Conservation (phyloP, 2,113 vertebrate species). For the Oryzias javanicus region DNA sequence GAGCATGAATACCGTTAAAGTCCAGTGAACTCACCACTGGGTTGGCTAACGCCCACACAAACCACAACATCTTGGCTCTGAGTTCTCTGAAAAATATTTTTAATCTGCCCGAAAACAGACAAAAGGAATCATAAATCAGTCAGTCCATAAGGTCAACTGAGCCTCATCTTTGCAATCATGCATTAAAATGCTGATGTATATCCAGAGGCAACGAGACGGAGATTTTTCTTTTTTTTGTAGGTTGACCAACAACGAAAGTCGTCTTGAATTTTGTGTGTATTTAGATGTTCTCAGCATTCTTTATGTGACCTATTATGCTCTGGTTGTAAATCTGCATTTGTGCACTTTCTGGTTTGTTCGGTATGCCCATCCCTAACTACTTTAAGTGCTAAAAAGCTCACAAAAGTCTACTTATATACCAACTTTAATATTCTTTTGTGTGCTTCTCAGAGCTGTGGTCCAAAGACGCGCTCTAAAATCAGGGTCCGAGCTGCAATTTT, state of each 20-base stretch:
- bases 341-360: not conserved
- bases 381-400: not conserved
- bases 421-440: constrained; percentile 1
- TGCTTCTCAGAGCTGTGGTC: not conserved
- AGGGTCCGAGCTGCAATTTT: constrained; percentile 19
- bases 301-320: too few species aligned
- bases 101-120: constrained; percentile 8
- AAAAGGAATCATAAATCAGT: not conserved
- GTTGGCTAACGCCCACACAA: constrained; percentile 16
- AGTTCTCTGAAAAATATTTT: constrained; percentile 34
- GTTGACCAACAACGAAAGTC: too few species aligned
- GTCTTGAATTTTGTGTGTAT: too few species aligned
- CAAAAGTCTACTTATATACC: not conserved
- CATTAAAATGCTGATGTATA: not conserved
- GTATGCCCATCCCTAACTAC: not conserved
- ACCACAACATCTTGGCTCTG: constrained; percentile 30
- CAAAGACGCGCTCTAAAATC: constrained; percentile 18
- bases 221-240: too few species aligned
- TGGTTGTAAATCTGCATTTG: too few species aligned
- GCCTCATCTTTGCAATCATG: not conserved
- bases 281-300: too few species aligned
- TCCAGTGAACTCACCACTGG: constrained; percentile 10
- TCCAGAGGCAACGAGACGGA: not conserved
- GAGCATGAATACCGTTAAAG: constrained; percentile 9
- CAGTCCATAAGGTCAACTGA: not conserved